Evolutionary conservation across 2,113 vertebrate genomes (phyloP).

Genomic region (Argyrosomus japonicus): DNA sequence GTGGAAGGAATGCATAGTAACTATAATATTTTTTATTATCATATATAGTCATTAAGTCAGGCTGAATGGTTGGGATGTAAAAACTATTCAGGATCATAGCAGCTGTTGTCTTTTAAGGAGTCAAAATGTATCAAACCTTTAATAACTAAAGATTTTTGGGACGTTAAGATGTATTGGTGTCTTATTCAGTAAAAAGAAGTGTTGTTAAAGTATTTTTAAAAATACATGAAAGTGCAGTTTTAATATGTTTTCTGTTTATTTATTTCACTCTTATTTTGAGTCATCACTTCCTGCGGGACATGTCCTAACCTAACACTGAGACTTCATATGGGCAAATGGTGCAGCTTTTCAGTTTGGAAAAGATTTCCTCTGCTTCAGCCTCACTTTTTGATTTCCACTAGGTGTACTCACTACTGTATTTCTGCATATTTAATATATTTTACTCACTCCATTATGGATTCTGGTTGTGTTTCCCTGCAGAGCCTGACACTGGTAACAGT

Average conservation of each 20-base stretch:
- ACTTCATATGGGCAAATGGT: no score
- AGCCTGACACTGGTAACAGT: constrained; percentile 40
- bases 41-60: neutral
- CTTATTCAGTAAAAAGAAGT: neutral
- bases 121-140: neutral
- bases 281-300: neutral
- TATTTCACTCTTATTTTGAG: constrained; percentile 5
- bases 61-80: neutral
- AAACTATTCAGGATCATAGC: no score
- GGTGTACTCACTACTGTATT: neutral
- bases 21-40: neutral
- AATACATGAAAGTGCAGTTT: neutral
- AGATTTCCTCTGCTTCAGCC: neutral
- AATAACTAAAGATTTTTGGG: neutral
- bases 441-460: neutral
- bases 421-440: neutral
- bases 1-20: neutral
- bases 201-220: neutral
- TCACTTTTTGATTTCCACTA: neutral
- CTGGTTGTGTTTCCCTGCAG: constrained; percentile 39
- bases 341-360: neutral
- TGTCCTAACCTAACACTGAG: neutral
- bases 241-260: neutral
- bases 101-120: neutral
- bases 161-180: neutral